Evolutionary conservation across 1,140 invertebrate genomes (phyloP), one percentile per base, ranked within the genome.

Genomic region (Eumeta japonica): DNA sequence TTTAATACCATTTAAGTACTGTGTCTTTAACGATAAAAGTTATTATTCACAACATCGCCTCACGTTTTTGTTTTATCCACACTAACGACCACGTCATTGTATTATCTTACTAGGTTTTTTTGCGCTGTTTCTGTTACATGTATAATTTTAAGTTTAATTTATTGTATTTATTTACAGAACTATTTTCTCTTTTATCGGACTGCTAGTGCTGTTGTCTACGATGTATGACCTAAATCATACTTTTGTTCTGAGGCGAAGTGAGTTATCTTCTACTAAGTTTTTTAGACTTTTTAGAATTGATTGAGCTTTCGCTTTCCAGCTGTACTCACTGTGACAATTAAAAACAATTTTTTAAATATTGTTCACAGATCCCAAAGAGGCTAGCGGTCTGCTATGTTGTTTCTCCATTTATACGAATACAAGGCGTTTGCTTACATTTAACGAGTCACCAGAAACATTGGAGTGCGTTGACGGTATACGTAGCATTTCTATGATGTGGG

Each of bases 401-500:
- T 76, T 63, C 27, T 75, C 72, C 3, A 35, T 62, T 0, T 64
- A 62, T 37, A 71, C 59, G 1, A 74, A 65, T 20, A 53, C 54
- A 1, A 33, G 39, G 24, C 56, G 55, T 10, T 39, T 74, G 1
- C 14, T 62, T 2, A 59, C 53, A 0, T 60, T 61, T 27, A 43
- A 34, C 2, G 28, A 46, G 0, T 44, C 38, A 3, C 38, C 59
- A 11, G 53, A 53, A 2, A 35, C 56, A 0, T 16, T 81, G 3
- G 57, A 70, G 14, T 81, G 76, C 35, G 40, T 83, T 16, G 78
- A 80, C 33, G 81, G 81, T 0, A 54, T 84, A 17, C 67, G 81
- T 13, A 75, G 80, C 11, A 53, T 86, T 10, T 79, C 80, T 13
- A 83, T 86, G 75, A 60, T 79, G 14, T 87, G 85, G 85, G 79